Conservation (phyloP, 2,113 vertebrate species). For the Pollachius pollachius region DNA sequence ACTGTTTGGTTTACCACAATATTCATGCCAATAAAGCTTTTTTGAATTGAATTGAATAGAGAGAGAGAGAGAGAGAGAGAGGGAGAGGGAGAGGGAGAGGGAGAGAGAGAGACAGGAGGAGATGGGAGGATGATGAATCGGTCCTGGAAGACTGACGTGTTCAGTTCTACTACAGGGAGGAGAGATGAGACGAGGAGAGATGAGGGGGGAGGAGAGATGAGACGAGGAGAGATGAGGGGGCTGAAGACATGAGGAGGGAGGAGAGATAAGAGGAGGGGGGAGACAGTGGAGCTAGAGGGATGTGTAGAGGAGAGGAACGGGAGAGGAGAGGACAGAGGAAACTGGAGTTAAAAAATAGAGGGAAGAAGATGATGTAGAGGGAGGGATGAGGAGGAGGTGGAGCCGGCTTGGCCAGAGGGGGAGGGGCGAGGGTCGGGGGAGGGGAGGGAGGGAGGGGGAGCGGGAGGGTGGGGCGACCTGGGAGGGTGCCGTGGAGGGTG, state of each 20-base stretch:
- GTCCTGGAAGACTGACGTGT: no score
- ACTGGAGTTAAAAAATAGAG: not conserved
- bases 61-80: no score
- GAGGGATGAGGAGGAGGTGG: not conserved
- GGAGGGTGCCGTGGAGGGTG: slow-evolving; percentile 32
- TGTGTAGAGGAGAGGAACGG: not conserved
- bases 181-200: not conserved
- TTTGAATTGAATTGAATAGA: no score
- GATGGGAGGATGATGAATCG: no score
- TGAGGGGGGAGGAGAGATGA: no score
- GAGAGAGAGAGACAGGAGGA: no score
- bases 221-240: no score
- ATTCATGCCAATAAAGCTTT: no score
- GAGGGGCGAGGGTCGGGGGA: slow-evolving; percentile 23
- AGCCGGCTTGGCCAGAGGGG: slow-evolving; percentile 13
- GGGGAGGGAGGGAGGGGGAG: slow-evolving; percentile 15
- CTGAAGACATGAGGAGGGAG: no score
- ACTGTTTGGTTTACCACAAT: no score
- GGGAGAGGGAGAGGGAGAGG: no score
- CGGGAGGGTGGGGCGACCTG: slow-evolving; percentile 31
- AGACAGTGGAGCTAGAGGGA: not conserved
- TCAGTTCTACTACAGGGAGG: no score
- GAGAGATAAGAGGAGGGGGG: not conserved
- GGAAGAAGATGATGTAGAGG: not conserved
- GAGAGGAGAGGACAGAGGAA: not conserved